Evolutionary conservation across 2,888 invertebrate species (phyloP).

Genomic region (Orthosia gracilis): DNA sequence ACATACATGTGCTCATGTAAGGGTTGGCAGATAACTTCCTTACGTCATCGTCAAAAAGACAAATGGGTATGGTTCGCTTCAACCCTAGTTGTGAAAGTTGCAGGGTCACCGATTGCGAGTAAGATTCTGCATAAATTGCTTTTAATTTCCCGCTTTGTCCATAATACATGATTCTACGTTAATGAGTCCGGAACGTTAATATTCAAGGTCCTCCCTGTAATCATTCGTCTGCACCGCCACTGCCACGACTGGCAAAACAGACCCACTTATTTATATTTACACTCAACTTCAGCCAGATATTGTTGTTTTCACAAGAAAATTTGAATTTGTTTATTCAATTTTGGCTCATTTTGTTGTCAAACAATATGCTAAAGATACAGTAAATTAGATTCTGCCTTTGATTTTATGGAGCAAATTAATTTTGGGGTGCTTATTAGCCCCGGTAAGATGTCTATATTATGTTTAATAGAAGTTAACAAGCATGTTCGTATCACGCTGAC

Average conservation of each 20-base stretch:
- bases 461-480: constrained; percentile 60
- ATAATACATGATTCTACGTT: constrained; percentile 71
- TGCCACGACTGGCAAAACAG: constrained; percentile 50
- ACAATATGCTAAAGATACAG: constrained; percentile 63
- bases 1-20: constrained; percentile 41
- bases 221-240: constrained; percentile 61
- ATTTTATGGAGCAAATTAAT: constrained; percentile 69
- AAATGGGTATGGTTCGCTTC: constrained; percentile 45
- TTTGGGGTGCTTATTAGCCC: constrained; percentile 59
- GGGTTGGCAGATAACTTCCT: constrained; percentile 51
- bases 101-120: constrained; percentile 43
- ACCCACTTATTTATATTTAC: constrained; percentile 71
- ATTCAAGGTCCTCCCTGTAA: constrained; percentile 72
- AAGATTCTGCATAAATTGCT: constrained; percentile 71
- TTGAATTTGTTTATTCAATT: constrained; percentile 69
- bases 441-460: constrained; percentile 53
- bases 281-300: constrained; percentile 65
- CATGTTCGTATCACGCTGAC: constrained; percentile 30
- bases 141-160: constrained; percentile 74
- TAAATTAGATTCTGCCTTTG: constrained; percentile 67
- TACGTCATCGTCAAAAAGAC: constrained; percentile 58
- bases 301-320: constrained; percentile 63
- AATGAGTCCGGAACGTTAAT: constrained; percentile 73
- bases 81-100: constrained; percentile 42
- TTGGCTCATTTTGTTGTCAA: constrained; percentile 69